phyloP scores from a whole-genome alignment of 1,140 invertebrate genomes.

The Pseudomyrmex pallidus region DNA sequence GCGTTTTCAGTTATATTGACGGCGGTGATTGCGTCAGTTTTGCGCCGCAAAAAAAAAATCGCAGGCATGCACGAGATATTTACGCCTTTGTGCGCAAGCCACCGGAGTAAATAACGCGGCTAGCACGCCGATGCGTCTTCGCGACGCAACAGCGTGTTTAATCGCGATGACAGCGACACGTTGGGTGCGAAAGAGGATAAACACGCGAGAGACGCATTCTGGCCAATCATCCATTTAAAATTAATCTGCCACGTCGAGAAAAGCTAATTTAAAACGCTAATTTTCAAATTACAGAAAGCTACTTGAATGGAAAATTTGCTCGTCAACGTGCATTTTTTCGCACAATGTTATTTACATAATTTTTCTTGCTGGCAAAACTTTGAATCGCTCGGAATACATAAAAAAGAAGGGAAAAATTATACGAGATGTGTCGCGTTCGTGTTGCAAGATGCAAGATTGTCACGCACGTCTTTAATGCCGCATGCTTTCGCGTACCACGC shows the following conservation, averaged over 20 bases:
- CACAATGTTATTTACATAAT: no score
- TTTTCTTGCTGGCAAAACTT: no score
- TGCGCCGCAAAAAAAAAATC: slow-evolving; percentile 6
- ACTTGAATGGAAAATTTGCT: no score
- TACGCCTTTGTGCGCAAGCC: slow-evolving; percentile 23
- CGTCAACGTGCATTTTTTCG: no score
- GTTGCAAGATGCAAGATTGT: slow-evolving; percentile 30
- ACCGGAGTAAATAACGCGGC: slow-evolving; percentile 27
- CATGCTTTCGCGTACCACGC: neutral
- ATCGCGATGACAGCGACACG: slow-evolving; percentile 66
- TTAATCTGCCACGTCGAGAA: neutral
- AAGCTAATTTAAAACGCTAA: neutral
- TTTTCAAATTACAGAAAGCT: slow-evolving; percentile 1
- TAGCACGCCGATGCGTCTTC: slow-evolving; percentile 21
- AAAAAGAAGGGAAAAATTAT: neutral
- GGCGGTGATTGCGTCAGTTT: neutral
- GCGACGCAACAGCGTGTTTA: slow-evolving; percentile 41
- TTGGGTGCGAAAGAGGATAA: slow-evolving; percentile 6
- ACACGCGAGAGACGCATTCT: slow-evolving; percentile 8
- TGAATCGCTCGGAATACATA: neutral
- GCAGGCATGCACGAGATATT: slow-evolving; percentile 16
- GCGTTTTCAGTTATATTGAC: neutral
- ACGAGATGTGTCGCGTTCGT: neutral
- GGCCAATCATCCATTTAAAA: slow-evolving; percentile 31
- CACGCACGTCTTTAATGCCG: slow-evolving; percentile 43